Base-by-base conservation (phyloP, 2,797 vertebrate genomes). In the Heteromormyrus szaboi region DNA sequence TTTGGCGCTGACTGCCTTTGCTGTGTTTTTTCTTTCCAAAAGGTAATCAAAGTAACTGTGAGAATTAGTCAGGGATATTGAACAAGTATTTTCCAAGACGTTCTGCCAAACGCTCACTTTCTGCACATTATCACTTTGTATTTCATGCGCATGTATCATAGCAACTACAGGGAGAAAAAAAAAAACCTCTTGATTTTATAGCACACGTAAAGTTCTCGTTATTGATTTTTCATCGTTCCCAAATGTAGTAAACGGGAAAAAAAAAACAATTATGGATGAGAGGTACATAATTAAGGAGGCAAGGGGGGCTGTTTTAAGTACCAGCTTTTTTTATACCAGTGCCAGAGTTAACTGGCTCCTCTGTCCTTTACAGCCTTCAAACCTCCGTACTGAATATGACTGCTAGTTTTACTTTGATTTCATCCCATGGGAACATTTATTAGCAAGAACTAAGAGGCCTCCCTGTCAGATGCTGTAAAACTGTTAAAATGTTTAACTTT, bases 1-100 rank as follows among this genome's bases (percentile, higher is more conserved):
- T 90, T 92, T 93, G 93, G 87, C 89, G 51, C 46, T 88, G 89
- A 83, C 92, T 88, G 62, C 62, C 62, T 65, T 29, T 1, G 3
- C 22, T 65, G 62, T 65, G 62, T 62, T 72, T 37, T 59, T 33
- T 90, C 46, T 25, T 92, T 89, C 89, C 88, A 89, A 91, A 94
- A 92, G 89, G 90, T 93, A 94, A 95, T 94, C 89, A 92, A 94
- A 96, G 89, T 91, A 90, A 85, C 88, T 91, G 88, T 89, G 62
- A 88, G 91, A 93, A 94, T 95, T 94, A 93, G 90, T 91, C 89
- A 89, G 89, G 90, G 56, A 91, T 91, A 92, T 93, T 90, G 90
- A 90, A 91, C 59, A 94, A 91, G 59, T 86, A 92, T 90, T 90
- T 91, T 92, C 92, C 86, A 94, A 93, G 93, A 93, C 93, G 93